phyloP scores from a whole-genome alignment of 2,113 vertebrate genomes.

The Lophius piscatorius region DNA sequence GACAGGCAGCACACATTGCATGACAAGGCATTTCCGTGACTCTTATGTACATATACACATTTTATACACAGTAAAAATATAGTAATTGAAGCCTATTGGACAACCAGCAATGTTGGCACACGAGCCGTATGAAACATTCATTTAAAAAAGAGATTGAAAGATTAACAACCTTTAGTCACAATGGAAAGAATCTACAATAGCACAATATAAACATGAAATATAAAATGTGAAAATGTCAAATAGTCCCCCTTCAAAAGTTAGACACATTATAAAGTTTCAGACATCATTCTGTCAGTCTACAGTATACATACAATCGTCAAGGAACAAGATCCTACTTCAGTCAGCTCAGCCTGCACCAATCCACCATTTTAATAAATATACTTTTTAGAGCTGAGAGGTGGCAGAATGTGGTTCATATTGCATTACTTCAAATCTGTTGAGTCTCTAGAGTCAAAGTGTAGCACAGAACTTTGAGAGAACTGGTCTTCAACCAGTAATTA shows the following conservation, averaged over 20 bases:
- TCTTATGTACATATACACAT: slow-evolving; percentile 81
- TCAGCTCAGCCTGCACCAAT: slow-evolving; percentile 58
- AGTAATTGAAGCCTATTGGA: slow-evolving; percentile 71
- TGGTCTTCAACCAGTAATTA: slow-evolving; percentile 37
- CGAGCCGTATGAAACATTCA: slow-evolving; percentile 75
- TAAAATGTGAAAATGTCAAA: slow-evolving; percentile 70
- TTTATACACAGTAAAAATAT: slow-evolving; percentile 83
- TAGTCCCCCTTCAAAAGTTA: slow-evolving; percentile 51
- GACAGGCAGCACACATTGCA: slow-evolving; percentile 76
- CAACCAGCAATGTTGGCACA: slow-evolving; percentile 63
- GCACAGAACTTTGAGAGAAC: slow-evolving; percentile 25
- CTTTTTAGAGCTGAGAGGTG: slow-evolving; percentile 54
- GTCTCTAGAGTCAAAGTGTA: slow-evolving; percentile 26
- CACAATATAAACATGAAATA: slow-evolving; percentile 71
- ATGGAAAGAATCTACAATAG: slow-evolving; percentile 67
- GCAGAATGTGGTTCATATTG: slow-evolving; percentile 74
- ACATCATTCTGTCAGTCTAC: slow-evolving; percentile 73
- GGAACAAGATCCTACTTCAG: slow-evolving; percentile 54
- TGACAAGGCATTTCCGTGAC: slow-evolving; percentile 84
- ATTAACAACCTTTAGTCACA: slow-evolving; percentile 57
- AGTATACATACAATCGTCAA: slow-evolving; percentile 70
- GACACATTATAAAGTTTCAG: slow-evolving; percentile 64
- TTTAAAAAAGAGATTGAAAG: slow-evolving; percentile 71
- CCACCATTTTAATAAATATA: slow-evolving; percentile 74
- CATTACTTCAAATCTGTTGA: slow-evolving; percentile 59